Evolutionary conservation across 2,797 vertebrate species (phyloP).

Genomic region (Anguilla pacifica): DNA sequence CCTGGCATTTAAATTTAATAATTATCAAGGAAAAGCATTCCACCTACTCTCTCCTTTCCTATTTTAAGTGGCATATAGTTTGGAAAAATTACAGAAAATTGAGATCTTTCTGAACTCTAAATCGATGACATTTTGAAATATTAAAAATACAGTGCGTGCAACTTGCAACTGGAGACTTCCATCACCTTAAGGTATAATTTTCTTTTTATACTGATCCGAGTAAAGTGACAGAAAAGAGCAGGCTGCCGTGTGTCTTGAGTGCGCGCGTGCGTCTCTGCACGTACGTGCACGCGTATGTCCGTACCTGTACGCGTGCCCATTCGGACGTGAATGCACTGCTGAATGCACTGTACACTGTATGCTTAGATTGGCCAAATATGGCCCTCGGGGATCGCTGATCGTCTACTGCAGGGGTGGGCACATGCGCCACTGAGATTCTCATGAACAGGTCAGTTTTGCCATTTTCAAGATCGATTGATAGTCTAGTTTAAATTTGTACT

Average conservation of each 20-base stretch:
- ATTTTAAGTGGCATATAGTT: conserved; percentile 29
- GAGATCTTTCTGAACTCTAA: conserved; percentile 29
- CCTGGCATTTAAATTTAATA: conserved; percentile 35
- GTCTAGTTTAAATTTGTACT: too few species aligned
- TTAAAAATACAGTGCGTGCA: conserved; percentile 23
- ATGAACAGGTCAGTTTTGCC: too few species aligned
- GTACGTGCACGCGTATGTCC: not conserved
- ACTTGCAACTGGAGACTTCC: conserved; percentile 24
- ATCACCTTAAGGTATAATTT: conserved; percentile 20
- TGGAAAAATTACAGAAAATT: conserved; percentile 39
- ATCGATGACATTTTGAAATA: conserved; percentile 36
- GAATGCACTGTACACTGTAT: not conserved
- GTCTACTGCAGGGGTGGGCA: too few species aligned
- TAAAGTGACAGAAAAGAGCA: not conserved
- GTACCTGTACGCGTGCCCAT: not conserved
- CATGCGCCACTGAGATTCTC: too few species aligned
- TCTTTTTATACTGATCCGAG: not conserved
- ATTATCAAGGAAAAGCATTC: not conserved
- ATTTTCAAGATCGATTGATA: too few species aligned
- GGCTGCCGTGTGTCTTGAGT: not conserved
- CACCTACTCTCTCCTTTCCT: conserved; percentile 22
- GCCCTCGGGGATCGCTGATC: too few species aligned
- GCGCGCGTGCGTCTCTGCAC: not conserved
- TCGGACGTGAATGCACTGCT: not conserved
- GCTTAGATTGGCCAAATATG: not conserved